Percentiles rank a stretch among this genome's conserved stretches.
Conservation (phyloP, 2,113 vertebrate species). For the Heliornis fulica region DNA sequence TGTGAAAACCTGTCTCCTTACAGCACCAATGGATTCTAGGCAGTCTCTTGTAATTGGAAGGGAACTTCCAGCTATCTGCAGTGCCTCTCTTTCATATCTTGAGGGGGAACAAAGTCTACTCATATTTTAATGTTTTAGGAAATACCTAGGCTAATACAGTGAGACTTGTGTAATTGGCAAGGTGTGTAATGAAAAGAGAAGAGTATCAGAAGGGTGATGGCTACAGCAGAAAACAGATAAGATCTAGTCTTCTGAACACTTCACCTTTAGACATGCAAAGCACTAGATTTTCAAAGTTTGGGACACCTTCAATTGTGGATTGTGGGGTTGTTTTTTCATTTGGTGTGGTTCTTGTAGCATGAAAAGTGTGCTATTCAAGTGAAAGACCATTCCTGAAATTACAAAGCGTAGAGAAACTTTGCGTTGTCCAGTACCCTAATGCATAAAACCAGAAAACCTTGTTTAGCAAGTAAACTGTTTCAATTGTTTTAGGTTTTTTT, state of each 20-base stretch:
- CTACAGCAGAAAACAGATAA: not conserved
- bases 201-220: not conserved
- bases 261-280: not conserved
- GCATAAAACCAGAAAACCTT: not conserved
- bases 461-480: not conserved
- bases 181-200: not conserved
- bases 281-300: not conserved
- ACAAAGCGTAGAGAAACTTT: not conserved
- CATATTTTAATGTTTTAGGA: not conserved
- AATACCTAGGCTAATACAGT: not conserved
- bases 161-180: not conserved
- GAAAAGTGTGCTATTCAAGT: not conserved
- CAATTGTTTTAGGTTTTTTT: not conserved
- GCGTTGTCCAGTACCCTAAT: not conserved
- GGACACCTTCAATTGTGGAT: not conserved
- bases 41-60: not conserved
- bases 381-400: not conserved
- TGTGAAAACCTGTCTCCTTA: not conserved
- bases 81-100: not conserved
- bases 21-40: not conserved
- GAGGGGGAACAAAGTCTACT: not conserved
- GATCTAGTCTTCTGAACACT: not conserved
- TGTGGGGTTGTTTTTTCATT: not conserved
- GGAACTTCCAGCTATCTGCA: not conserved
- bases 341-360: not conserved